These are phyloP conservation scores for Sparidentex hasta DNA, from an alignment of 2,797 vertebrate genomes.

Conservation along the genomic window DNA sequence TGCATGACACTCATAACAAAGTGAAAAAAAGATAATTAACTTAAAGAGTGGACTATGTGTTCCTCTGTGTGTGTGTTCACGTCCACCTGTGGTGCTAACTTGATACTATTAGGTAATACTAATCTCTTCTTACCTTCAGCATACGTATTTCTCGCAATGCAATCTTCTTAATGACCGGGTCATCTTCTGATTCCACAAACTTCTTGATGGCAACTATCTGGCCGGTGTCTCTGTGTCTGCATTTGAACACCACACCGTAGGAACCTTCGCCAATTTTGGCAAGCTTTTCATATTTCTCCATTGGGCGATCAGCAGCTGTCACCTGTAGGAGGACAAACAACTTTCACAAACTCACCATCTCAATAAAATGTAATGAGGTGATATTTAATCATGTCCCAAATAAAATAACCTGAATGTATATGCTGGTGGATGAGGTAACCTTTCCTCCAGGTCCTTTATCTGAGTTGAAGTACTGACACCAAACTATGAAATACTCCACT, in stretches of 20 bases:
- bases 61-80: neutral
- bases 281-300: slow-evolving; percentile 94
- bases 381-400: neutral
- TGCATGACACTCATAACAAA: neutral
- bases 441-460: too few relatives aligned
- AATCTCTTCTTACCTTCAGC: slow-evolving; percentile 87
- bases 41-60: neutral
- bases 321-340: slow-evolving; percentile 23
- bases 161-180: slow-evolving; percentile 92
- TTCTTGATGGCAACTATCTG: slow-evolving; percentile 94
- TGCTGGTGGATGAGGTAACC: too few relatives aligned
- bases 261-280: slow-evolving; percentile 93
- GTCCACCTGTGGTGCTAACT: slow-evolving; percentile 14
- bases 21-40: neutral
- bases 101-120: slow-evolving; percentile 18
- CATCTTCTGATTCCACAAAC: slow-evolving; percentile 93
- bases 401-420: neutral
- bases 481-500: too few relatives aligned
- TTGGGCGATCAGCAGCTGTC: slow-evolving; percentile 55
- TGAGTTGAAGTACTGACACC: too few relatives aligned
- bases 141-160: slow-evolving; percentile 90
- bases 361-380: neutral
- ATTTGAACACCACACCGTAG: slow-evolving; percentile 93
- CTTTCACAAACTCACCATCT: neutral
- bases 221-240: slow-evolving; percentile 89